phyloP scores from a whole-genome alignment of 2,797 vertebrate genomes.

The Enteromius argenteus region DNA sequence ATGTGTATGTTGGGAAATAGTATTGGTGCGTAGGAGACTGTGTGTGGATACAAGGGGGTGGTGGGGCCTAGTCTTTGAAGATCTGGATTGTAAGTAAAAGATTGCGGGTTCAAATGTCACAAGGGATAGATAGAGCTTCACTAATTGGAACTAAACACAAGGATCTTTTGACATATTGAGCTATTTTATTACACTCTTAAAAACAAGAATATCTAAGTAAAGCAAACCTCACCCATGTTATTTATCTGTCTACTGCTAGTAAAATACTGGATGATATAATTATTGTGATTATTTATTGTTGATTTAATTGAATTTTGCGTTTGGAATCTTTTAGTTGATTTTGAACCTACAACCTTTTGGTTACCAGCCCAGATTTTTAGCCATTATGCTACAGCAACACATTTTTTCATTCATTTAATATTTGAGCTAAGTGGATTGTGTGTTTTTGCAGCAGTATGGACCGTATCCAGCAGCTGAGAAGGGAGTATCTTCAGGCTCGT shows the following conservation, averaged over 20 bases:
- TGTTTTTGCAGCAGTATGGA: slow-evolving; percentile 78
- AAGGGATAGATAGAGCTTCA: neutral
- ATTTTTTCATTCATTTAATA: slow-evolving; percentile 22
- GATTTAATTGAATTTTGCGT: neutral
- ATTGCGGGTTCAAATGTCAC: slow-evolving; percentile 10
- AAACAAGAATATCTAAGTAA: neutral
- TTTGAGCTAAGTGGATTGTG: slow-evolving; percentile 34
- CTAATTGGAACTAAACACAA: slow-evolving; percentile 5
- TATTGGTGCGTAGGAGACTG: neutral
- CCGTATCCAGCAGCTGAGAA: slow-evolving; percentile 91
- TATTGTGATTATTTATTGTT: neutral
- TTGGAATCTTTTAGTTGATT: neutral
- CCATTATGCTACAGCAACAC: neutral
- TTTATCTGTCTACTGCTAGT: neutral
- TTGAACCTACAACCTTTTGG: slow-evolving; percentile 1
- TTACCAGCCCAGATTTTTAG: neutral
- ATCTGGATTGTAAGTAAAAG: neutral
- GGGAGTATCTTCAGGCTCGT: slow-evolving; percentile 92
- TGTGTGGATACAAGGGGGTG: neutral
- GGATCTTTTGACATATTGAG: neutral
- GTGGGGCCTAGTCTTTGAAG: slow-evolving; percentile 3
- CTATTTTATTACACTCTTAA: neutral
- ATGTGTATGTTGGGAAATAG: slow-evolving; percentile 37
- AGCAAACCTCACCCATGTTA: neutral
- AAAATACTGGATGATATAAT: neutral